Evolutionary conservation across 2,888 invertebrate genomes (phyloP).

Genomic region (Myopa testacea): DNA sequence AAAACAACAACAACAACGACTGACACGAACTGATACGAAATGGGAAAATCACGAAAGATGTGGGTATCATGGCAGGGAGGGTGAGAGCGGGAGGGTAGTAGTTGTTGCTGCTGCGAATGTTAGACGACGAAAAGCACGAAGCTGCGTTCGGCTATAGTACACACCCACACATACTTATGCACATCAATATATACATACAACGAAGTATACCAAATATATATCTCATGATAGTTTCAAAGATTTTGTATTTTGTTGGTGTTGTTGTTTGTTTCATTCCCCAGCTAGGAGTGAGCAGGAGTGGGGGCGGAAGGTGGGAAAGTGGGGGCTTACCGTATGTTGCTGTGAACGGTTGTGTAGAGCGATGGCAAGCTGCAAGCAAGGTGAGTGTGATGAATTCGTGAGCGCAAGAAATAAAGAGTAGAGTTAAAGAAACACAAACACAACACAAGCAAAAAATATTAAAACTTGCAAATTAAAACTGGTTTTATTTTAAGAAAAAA

Average conservation of each 20-base stretch:
- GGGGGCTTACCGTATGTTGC: not conserved
- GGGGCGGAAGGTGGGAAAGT: not conserved
- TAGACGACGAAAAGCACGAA: not conserved
- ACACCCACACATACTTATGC: not conserved
- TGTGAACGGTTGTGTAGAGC: not conserved
- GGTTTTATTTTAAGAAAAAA: conserved; percentile 2
- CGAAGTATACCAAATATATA: conserved; percentile 4
- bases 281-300: not conserved
- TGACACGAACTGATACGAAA: not conserved
- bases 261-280: not conserved
- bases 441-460: not conserved
- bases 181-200: conserved; percentile 9
- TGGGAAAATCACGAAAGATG: not conserved
- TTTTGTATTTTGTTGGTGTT: not conserved
- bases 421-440: not conserved
- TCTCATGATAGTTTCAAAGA: not conserved
- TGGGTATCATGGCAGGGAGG: not conserved
- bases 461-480: conserved; percentile 13
- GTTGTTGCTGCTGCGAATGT: not conserved
- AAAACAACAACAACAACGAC: not conserved
- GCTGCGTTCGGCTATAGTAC: not conserved
- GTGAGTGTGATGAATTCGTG: conserved; percentile 8
- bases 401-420: conserved; percentile 2
- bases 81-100: not conserved
- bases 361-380: not conserved